A percentile compares a stretch with the other conserved stretches of the same genome.
Conservation (phyloP, 2,888 invertebrate genomes). For the Idaea aversata region DNA sequence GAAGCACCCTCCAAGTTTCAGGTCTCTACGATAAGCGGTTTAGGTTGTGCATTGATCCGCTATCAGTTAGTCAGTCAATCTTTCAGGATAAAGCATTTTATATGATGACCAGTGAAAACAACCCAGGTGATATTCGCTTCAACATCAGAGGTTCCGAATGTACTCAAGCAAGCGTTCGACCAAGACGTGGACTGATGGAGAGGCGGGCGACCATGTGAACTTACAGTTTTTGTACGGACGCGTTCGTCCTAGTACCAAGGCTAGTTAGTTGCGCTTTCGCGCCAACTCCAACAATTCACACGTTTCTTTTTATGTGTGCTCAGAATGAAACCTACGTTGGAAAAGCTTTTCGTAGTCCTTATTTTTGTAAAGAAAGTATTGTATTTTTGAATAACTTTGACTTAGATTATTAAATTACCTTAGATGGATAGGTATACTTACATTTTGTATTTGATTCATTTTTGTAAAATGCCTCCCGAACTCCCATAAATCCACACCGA, state of each 20-base stretch:
- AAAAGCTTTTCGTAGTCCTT: no score
- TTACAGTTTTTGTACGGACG: conserved; percentile 63
- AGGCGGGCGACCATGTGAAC: conserved; percentile 32
- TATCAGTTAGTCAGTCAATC: no score
- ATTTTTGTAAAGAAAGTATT: no score
- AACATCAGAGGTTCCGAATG: conserved; percentile 16
- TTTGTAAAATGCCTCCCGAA: conserved; percentile 92
- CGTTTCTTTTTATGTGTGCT: conserved; percentile 13
- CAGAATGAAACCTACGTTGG: no score
- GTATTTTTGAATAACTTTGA: background rate
- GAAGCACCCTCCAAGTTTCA: no score
- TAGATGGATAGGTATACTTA: conserved; percentile 73
- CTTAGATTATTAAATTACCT: background rate
- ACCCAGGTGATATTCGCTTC: background rate
- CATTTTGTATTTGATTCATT: conserved; percentile 92
- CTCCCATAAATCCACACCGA: conserved; percentile 94
- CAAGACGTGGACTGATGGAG: conserved; percentile 22
- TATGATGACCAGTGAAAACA: background rate
- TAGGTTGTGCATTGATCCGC: no score
- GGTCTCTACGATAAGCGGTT: no score
- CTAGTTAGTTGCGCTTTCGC: conserved; percentile 51
- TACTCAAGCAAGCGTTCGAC: background rate
- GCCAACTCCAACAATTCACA: conserved; percentile 45
- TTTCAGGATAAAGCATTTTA: no score
- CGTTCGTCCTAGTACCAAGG: conserved; percentile 54